These are phyloP conservation scores for Acronicta leporina DNA, from an alignment of 2,888 invertebrate species.

Conservation along the genomic window DNA sequence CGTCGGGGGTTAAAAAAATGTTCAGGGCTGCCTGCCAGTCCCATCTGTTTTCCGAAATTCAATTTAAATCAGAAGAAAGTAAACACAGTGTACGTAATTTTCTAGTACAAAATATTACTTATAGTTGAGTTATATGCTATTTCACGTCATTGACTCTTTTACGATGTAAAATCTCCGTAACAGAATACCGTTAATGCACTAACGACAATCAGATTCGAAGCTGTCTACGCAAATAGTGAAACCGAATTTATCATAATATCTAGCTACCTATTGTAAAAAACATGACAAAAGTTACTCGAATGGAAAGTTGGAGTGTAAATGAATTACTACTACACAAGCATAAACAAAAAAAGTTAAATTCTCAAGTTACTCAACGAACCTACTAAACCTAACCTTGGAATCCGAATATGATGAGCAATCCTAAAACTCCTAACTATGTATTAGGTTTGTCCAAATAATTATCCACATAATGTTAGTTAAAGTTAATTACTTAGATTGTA, in stretches of 20 bases:
- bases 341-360: neutral
- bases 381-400: neutral
- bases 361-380: neutral
- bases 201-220: slow-evolving; percentile 13
- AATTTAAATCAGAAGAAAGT: neutral
- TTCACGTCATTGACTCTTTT: slow-evolving; percentile 59
- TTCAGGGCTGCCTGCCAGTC: no score
- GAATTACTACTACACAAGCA: neutral
- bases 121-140: slow-evolving; percentile 30
- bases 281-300: neutral
- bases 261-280: neutral
- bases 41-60: no score
- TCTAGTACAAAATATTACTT: slow-evolving; percentile 10
- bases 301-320: neutral
- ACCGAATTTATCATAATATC: no score
- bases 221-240: no score
- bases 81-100: neutral
- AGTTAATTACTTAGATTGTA: neutral
- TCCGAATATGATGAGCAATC: neutral
- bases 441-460: no score
- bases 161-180: slow-evolving; percentile 63
- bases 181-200: no score
- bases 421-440: no score
- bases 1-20: no score
- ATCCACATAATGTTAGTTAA: no score